Evolutionary conservation across 2,113 vertebrate species (phyloP), one percentile per base, ranked within the genome.

Genomic region (Corynorhinus townsendii): DNA sequence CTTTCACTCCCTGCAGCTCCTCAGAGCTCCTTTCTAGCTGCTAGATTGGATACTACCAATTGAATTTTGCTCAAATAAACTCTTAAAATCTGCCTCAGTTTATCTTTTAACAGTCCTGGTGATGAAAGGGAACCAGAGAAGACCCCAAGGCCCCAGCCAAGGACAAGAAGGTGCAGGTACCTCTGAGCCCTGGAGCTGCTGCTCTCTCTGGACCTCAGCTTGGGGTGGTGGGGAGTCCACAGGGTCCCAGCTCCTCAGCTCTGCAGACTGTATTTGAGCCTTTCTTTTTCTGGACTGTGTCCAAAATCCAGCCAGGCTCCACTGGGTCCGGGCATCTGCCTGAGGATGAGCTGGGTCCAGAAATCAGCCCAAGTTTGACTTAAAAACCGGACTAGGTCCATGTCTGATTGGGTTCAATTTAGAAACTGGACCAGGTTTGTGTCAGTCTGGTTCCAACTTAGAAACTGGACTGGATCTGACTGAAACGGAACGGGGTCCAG

Each of bases 131-230:
- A 33, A 5, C 0, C 1, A 1, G 28, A 71, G n/a, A 7, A 20
- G 26, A 73, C 6, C 69, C 59, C 17, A 5, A 0, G 0, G 35
- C 19, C 76, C 10, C 33, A n/a, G 30, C 38, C 7, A 38, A 14
- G 8, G 24, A 35, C 52, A 24, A 24, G 0, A 3, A 15, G 5
- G 4, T 2, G 0, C 40, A 15, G 14, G 24, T 30, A 54, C 49
- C 79, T 33, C 26, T 5, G 12, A 2, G 12, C 3, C 11, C 22
- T 22, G 15, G 16, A 17, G 24, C 76, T 4, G 1, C 22, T 0
- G 22, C 33, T 8, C 19, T n/a, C 33, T 43, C 10, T 10, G 22
- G 56, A 24, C 56, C 22, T 59, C 56, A 3, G 56, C 22, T 68
- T 26, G 5, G 71, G 4, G 6, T 10, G 33, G 33, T 22, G 6